Evolutionary conservation across 1,140 invertebrate species (phyloP).

Genomic region (Drosophila subpulchrella): DNA sequence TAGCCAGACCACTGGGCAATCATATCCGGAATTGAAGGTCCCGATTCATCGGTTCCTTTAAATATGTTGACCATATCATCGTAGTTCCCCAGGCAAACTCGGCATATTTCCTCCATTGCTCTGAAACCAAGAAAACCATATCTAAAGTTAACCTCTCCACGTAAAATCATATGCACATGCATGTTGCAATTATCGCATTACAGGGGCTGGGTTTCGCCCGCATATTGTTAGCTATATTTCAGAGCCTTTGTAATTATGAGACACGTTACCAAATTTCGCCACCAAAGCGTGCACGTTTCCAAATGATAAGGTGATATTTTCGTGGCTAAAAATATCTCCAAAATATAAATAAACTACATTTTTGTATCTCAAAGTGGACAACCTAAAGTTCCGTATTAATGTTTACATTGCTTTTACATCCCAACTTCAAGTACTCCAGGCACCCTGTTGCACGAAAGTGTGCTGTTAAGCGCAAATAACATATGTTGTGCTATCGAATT

Average conservation of each 20-base stretch:
- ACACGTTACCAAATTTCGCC: too few species aligned
- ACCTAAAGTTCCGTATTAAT: too few species aligned
- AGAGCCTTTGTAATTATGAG: too few species aligned
- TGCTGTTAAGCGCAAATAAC: not conserved
- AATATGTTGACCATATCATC: slow-evolving; percentile 1
- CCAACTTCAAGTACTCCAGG: not conserved
- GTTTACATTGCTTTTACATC: too few species aligned
- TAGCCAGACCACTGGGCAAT: slow-evolving; percentile 5
- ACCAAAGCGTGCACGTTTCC: too few species aligned
- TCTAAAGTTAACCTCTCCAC: too few species aligned
- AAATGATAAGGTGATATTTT: not conserved
- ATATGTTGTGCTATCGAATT: not conserved
- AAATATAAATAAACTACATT: not conserved
- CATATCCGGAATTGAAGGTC: not conserved
- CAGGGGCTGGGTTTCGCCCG: too few species aligned
- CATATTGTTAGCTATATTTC: too few species aligned
- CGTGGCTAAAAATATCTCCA: not conserved
- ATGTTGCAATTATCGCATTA: too few species aligned
- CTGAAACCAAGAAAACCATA: not conserved
- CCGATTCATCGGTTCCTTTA: not conserved
- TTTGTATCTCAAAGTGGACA: too few species aligned
- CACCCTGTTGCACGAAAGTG: not conserved
- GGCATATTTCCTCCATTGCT: not conserved
- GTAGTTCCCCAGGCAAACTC: not conserved
- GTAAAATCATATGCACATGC: too few species aligned